Percentiles rank a stretch among this genome's conserved stretches.
phyloP scores from a whole-genome alignment of 1,140 invertebrate species.

The Chironomus striatipennis region DNA sequence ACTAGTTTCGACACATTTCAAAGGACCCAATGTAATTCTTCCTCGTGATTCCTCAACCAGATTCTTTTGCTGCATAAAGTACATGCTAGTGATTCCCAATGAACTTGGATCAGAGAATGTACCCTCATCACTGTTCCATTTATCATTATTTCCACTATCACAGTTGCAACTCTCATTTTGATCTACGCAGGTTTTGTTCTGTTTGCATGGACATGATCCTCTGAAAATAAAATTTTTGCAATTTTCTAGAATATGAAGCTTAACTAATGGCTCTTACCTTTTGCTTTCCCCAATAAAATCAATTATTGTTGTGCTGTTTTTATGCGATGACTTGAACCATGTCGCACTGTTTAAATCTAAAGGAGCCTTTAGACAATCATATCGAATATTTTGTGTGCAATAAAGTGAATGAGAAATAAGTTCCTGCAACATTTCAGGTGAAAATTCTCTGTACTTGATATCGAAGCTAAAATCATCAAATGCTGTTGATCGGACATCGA shows the following conservation, averaged over 20 bases:
- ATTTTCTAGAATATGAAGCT: conserved; percentile 1
- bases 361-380: conserved; percentile 82
- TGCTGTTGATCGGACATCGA: conserved; percentile 66
- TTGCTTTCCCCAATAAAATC: conserved; percentile 79
- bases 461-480: conserved; percentile 73
- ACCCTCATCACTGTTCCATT: conserved; percentile 83
- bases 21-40: conserved; percentile 75
- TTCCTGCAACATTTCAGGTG: conserved; percentile 79
- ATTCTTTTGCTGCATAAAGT: conserved; percentile 78
- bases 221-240: conserved; percentile 37
- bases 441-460: conserved; percentile 82
- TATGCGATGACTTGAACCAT: conserved; percentile 77
- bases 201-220: conserved; percentile 57
- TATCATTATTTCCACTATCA: conserved; percentile 61
- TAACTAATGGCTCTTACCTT: conserved; percentile 46
- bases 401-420: conserved; percentile 80
- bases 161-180: conserved; percentile 79
- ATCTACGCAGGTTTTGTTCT: conserved; percentile 69
- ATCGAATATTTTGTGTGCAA: conserved; percentile 84
- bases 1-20: conserved; percentile 93
- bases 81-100: conserved; percentile 82
- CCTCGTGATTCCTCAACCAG: conserved; percentile 71
- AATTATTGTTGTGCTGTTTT: conserved; percentile 53
- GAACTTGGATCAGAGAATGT: conserved; percentile 67
- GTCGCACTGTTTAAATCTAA: conserved; percentile 79